Evolutionary conservation across 1,140 invertebrate species (phyloP), one percentile per base, ranked within the genome.

Genomic region (Ooceraea biroi): DNA sequence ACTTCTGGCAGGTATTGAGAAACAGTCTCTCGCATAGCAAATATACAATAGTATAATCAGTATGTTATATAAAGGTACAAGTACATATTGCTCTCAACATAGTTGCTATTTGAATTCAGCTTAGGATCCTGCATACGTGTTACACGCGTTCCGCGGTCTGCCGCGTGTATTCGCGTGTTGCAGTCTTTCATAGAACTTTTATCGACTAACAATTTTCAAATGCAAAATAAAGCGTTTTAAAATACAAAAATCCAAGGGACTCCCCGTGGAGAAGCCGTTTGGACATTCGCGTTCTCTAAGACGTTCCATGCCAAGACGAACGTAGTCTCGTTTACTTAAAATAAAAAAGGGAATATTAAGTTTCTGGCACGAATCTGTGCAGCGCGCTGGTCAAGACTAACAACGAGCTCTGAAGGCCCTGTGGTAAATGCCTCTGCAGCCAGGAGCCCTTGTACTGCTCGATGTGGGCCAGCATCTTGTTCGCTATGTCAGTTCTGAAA

Each of bases 401-500:
- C 30, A 96, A 89, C 0, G 95, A 95, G 72, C 92, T 95, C 85
- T 96, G 95, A 11, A 96, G 93, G 25, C 95, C 95, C 80, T 95
- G 94, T 7, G 95, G 94, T 73, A 95, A 92, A 87, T 96, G 95
- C 76, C 95, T 92, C 82, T 95, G 94, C 27, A 95, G 83, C 95
- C 95, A 96, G 10, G 95, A 94, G 27, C 95, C 95, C 86, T 95
- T 95, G 85, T 96, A 96, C 74, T 95, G 95, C 87, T 96, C 95
- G 58, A 95, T 95, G 46, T 95, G 93, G 55, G 95, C 94, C n/a
- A 96, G 88, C 91, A 96, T 93, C 91, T 96, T 96, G 90, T 96
- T 96, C n/a, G 96, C 96, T 85, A 96, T 94, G 85, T 96, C 96
- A 17, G 96, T 96, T 78, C 95, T 94, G 52, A 96, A 95, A 22